A percentile compares a stretch with the other conserved stretches of the same genome.
phyloP scores from a whole-genome alignment of 2,797 vertebrate genomes.

The Hyperoplus immaculatus region DNA sequence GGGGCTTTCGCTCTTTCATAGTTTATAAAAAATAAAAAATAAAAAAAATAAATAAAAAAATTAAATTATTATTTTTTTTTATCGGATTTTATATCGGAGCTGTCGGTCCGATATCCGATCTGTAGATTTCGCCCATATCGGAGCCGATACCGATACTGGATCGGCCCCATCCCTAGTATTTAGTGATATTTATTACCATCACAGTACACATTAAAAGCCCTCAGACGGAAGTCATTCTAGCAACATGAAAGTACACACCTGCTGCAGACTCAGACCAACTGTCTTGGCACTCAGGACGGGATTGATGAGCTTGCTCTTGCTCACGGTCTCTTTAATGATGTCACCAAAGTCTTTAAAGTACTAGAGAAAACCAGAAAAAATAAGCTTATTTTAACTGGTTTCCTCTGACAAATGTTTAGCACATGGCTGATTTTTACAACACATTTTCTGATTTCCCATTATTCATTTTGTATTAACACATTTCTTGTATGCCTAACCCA shows the following conservation, averaged over 20 bases:
- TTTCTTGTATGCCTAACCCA: conserved; percentile 24
- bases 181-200: background rate
- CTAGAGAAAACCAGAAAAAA: conserved; percentile 69
- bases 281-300: conserved; percentile 87
- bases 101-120: no score
- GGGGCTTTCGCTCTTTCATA: no score
- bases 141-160: no score
- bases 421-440: conserved; percentile 52
- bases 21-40: no score
- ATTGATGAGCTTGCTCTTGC: conserved; percentile 85
- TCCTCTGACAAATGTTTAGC: conserved; percentile 67
- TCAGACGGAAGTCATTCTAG: background rate
- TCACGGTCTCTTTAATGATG: conserved; percentile 92
- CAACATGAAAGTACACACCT: conserved; percentile 81
- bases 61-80: no score
- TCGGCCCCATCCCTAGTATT: no score
- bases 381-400: conserved; percentile 48
- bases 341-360: conserved; percentile 92
- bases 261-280: conserved; percentile 90
- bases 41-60: no score
- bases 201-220: background rate
- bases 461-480: conserved; percentile 2
- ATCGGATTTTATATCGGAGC: no score
- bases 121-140: no score
- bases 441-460: conserved; percentile 32